These are phyloP conservation scores for Thripadectes ignobilis DNA, from an alignment of 2,797 vertebrate genomes.

Conservation along the genomic window DNA sequence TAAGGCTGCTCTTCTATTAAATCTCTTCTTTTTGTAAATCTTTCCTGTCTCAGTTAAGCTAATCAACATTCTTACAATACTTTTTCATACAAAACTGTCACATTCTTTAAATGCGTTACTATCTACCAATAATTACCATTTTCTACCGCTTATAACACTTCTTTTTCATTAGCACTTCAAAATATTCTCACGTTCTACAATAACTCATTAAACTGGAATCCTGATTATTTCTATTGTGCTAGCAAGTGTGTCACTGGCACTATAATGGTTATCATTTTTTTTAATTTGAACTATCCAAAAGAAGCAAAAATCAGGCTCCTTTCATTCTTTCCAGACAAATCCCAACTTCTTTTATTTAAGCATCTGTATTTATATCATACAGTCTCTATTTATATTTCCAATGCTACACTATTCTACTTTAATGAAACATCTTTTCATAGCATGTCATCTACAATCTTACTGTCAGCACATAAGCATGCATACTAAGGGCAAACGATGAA, in stretches of 20 bases:
- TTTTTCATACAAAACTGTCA: conserved; percentile 21
- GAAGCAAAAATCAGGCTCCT: conserved; percentile 33
- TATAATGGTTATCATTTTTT: not conserved
- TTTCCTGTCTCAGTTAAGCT: not conserved
- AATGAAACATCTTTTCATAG: not conserved
- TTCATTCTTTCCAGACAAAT: conserved; percentile 10
- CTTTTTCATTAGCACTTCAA: conserved; percentile 34
- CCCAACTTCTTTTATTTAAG: not conserved
- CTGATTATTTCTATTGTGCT: conserved; percentile 49
- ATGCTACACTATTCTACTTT: not conserved
- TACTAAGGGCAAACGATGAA: not conserved
- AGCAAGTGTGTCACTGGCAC: not conserved
- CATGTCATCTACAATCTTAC: not conserved
- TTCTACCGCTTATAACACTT: not conserved
- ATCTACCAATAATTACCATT: conserved; percentile 38
- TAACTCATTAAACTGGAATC: conserved; percentile 39
- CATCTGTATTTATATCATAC: not conserved
- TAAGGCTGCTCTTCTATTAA: not conserved
- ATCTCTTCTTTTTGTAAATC: not conserved
- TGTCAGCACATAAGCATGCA: not conserved
- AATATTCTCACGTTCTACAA: conserved; percentile 2
- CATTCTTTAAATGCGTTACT: not conserved
- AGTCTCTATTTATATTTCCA: not conserved
- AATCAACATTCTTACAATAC: conserved; percentile 13
- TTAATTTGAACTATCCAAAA: conserved; percentile 7